Evolutionary conservation across 2,113 vertebrate species (phyloP).

Genomic region (Donacobius atricapilla): DNA sequence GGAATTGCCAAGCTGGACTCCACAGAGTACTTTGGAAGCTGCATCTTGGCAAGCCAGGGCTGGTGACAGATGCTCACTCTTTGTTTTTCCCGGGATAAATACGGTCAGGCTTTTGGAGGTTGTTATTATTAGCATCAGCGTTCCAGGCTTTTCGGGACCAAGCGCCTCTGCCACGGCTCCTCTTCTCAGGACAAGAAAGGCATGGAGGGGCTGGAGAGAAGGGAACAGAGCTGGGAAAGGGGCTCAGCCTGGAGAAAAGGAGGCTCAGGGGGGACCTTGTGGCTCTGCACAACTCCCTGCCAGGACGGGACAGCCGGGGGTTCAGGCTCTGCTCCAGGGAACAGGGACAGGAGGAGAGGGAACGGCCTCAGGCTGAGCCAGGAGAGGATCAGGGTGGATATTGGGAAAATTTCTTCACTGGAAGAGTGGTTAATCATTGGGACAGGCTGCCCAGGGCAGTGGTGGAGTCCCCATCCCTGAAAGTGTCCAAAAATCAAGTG

Average conservation of each 20-base stretch:
- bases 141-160: neutral
- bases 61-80: constrained; percentile 39
- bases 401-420: neutral
- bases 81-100: constrained; percentile 16
- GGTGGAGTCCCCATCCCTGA: neutral
- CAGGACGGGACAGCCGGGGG: neutral
- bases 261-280: neutral
- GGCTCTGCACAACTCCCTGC: neutral
- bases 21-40: neutral
- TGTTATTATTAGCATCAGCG: neutral
- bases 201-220: neutral
- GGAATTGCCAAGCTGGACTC: neutral
- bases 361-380: rapidly evolving
- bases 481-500: rapidly evolving
- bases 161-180: neutral
- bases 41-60: constrained; percentile 14
- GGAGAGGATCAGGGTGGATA: rapidly evolving
- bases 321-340: neutral
- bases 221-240: neutral
- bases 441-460: neutral
- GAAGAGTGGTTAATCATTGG: neutral
- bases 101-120: neutral
- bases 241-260: neutral
- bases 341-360: neutral
- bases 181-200: neutral